Conservation (phyloP, 2,888 invertebrate species). For the Sabatieria punctata region DNA sequence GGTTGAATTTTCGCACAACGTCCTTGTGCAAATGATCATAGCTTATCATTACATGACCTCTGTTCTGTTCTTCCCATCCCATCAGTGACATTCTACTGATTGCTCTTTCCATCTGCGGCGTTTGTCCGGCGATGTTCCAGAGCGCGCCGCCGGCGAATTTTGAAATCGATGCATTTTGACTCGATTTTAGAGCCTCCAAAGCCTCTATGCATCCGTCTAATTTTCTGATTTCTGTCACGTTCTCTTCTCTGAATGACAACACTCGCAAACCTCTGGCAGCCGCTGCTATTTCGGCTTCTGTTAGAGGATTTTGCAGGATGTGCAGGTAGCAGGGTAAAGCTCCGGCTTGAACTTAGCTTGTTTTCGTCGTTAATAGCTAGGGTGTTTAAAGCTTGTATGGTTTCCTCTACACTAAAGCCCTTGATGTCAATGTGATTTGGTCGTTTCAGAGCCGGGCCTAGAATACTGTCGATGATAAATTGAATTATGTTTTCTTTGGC, state of each 20-base stretch:
- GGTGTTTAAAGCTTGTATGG: neutral
- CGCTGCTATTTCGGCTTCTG: neutral
- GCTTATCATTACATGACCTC: neutral
- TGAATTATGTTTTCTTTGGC: neutral
- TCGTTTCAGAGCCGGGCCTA: neutral
- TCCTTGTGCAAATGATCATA: slow-evolving; percentile 1
- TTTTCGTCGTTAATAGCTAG: slow-evolving; percentile 1
- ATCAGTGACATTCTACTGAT: no score
- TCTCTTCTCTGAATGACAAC: neutral
- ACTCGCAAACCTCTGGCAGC: neutral
- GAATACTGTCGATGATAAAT: neutral
- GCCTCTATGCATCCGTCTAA: neutral
- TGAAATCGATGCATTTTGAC: neutral
- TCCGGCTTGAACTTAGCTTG: neutral
- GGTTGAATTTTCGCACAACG: no score
- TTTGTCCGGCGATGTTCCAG: no score
- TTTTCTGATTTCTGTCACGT: neutral
- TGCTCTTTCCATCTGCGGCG: no score
- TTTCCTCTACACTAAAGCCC: slow-evolving; percentile 1
- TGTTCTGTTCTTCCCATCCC: no score
- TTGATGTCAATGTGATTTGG: no score
- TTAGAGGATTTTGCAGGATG: neutral
- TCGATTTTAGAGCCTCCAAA: neutral
- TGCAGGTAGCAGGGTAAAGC: neutral
- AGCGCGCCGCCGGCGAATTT: neutral